Percentiles rank a stretch among this genome's conserved stretches.
Evolutionary conservation across 64 coral and sea anemone genomes (phyloP).

Genomic region (Pachyseris speciosa): DNA sequence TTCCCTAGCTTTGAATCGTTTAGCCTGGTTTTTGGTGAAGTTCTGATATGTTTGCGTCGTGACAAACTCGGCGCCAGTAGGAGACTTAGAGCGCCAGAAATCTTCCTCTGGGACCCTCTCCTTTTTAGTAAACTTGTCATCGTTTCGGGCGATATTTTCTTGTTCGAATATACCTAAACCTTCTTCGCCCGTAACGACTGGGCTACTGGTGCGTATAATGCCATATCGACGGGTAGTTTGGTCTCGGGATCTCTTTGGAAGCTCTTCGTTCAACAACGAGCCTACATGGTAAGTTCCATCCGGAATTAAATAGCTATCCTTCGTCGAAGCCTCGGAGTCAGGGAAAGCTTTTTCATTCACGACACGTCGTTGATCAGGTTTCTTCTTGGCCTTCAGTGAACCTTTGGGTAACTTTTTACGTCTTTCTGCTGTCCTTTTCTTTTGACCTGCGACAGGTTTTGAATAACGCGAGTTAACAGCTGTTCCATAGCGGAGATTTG

Average conservation of each 20-base stretch:
- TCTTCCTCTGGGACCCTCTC: background rate
- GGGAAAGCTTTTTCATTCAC: background rate
- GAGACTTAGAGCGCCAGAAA: constrained; percentile 56
- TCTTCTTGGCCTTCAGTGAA: background rate
- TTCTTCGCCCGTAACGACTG: background rate
- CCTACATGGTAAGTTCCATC: background rate
- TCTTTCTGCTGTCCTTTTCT: background rate
- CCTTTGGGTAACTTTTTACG: background rate
- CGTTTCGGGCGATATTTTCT: background rate
- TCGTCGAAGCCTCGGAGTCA: background rate
- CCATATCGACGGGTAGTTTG: constrained; percentile 3
- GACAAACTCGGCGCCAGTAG: constrained; percentile 65
- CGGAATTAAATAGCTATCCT: background rate
- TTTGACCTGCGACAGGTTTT: background rate
- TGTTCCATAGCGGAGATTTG: constrained; percentile 64
- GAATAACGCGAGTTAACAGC: background rate
- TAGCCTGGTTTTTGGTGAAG: constrained; percentile 38
- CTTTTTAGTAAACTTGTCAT: background rate
- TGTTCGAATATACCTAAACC: background rate
- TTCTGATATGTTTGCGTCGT: constrained; percentile 63
- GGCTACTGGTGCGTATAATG: background rate
- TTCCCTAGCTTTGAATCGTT: constrained; percentile 27
- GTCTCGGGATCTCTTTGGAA: background rate
- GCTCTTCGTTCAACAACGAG: background rate
- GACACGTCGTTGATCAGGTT: background rate